Evolutionary conservation across 2,888 invertebrate species (phyloP).

Genomic region (Punctoribates punctum): DNA sequence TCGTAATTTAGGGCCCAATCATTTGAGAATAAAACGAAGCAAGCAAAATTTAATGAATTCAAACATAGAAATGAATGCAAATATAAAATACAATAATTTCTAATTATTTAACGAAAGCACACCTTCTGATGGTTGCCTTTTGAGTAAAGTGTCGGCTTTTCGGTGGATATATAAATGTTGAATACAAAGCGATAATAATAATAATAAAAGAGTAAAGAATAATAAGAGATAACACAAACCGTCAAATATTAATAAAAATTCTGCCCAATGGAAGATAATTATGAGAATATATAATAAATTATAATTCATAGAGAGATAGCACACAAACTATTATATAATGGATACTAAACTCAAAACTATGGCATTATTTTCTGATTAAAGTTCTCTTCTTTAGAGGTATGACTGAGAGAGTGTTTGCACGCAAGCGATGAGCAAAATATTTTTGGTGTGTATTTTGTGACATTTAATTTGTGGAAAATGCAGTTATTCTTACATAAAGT

Average conservation of each 20-base stretch:
- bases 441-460: conserved; percentile 32
- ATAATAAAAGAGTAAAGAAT: too few species aligned
- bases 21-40: too few species aligned
- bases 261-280: conserved; percentile 5
- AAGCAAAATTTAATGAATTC: background rate
- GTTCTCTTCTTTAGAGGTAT: background rate
- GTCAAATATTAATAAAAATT: conserved; percentile 18
- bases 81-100: background rate
- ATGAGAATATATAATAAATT: conserved; percentile 38
- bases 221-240: too few species aligned
- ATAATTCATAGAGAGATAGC: conserved; percentile 14
- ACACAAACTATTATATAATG: background rate
- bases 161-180: conserved; percentile 1
- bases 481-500: background rate
- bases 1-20: too few species aligned
- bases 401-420: conserved; percentile 17
- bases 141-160: conserved; percentile 15
- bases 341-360: background rate
- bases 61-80: background rate
- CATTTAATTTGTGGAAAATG: conserved; percentile 19
- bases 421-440: background rate
- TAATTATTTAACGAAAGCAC: conserved; percentile 13
- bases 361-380: conserved; percentile 32
- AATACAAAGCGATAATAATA: too few species aligned
- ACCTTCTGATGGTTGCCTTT: background rate